Conservation (phyloP, 2,888 invertebrate species). For the Perizoma flavofasciatum region DNA sequence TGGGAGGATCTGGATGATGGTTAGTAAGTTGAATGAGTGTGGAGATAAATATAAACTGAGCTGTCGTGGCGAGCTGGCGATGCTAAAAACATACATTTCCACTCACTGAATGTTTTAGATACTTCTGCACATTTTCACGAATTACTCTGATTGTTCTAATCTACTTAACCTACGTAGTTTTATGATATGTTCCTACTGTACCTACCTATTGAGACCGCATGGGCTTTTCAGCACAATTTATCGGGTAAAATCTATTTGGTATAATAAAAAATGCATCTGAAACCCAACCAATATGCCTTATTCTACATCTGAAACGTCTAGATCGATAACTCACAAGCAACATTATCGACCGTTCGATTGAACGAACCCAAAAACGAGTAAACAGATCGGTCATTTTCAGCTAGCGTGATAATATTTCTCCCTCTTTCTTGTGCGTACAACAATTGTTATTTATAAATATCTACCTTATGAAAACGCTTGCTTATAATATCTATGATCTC, state of each 20-base stretch:
- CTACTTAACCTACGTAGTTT: background rate
- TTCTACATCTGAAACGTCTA: too few relatives aligned
- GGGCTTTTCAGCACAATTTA: constrained; percentile 12
- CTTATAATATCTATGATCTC: constrained; percentile 15
- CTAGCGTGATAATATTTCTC: background rate
- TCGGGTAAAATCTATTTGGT: constrained; percentile 3
- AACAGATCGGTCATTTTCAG: constrained; percentile 6
- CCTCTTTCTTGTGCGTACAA: constrained; percentile 11
- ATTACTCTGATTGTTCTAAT: constrained; percentile 2
- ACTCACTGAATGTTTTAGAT: constrained; percentile 15
- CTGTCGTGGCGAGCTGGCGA: constrained; percentile 18
- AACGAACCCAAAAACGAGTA: constrained; percentile 3
- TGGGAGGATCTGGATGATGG: constrained; percentile 59
- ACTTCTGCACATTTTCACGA: constrained; percentile 10
- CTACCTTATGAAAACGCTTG: constrained; percentile 3
- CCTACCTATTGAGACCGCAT: constrained; percentile 5
- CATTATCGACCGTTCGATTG: background rate
- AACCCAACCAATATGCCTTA: background rate
- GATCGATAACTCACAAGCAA: too few relatives aligned
- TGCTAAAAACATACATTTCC: constrained; percentile 32
- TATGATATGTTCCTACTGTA: background rate
- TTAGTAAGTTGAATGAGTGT: constrained; percentile 67
- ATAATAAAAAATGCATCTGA: background rate
- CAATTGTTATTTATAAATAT: constrained; percentile 24
- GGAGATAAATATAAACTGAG: constrained; percentile 74